Evolutionary conservation across 30 jellyfish, hydroid and myxozoan species (phyloP).

Genomic region (Mastigias papua): DNA sequence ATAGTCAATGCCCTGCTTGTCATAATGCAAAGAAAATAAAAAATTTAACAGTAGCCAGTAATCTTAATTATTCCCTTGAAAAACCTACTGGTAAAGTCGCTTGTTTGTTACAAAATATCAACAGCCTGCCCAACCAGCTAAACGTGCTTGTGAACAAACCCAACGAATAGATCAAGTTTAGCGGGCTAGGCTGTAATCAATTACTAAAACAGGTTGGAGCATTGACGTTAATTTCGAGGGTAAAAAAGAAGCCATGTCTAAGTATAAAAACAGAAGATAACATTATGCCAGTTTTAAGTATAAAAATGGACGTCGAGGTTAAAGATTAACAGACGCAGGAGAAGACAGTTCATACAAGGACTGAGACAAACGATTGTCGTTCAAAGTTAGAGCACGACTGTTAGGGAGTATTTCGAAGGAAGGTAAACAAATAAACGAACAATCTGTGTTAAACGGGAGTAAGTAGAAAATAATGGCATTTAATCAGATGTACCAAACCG

Average conservation of each 20-base stretch:
- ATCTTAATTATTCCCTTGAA: neutral
- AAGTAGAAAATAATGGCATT: conserved; percentile 21
- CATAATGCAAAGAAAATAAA: neutral
- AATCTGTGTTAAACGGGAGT: neutral
- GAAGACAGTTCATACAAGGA: neutral
- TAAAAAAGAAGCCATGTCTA: conserved; percentile 29
- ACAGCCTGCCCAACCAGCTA: conserved; percentile 26
- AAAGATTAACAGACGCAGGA: neutral
- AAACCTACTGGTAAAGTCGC: neutral
- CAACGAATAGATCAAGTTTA: conserved; percentile 44
- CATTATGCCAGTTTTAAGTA: neutral
- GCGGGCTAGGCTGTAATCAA: conserved; percentile 48
- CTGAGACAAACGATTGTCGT: neutral
- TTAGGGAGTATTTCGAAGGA: neutral
- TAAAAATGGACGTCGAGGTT: neutral
- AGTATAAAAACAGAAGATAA: neutral
- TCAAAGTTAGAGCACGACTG: neutral
- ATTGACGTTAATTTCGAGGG: conserved; percentile 2
- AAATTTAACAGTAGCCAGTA: neutral
- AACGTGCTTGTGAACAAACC: conserved; percentile 47
- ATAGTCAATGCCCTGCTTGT: too few relatives aligned
- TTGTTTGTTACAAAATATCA: conserved; percentile 10
- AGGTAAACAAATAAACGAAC: neutral
- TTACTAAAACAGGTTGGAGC: conserved; percentile 35
- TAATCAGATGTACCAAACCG: neutral